Evolutionary conservation across 2,888 invertebrate species (phyloP), one percentile per base, ranked within the genome.

Genomic region (Sericinus montela): DNA sequence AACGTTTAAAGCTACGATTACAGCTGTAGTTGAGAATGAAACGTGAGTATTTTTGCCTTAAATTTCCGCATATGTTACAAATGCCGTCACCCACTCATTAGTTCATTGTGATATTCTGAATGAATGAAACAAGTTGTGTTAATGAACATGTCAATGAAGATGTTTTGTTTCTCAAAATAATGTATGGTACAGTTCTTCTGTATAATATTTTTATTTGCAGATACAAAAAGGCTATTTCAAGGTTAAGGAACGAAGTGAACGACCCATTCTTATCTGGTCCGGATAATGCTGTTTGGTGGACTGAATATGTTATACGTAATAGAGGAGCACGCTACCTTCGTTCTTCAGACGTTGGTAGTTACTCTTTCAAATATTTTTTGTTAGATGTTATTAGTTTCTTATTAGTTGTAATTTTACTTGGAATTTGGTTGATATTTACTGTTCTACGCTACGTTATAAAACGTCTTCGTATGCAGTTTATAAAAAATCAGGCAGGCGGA

Each of bases 261-360:
- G 74, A 81, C 51, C 70, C 77, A 1, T 46, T 75, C 1, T 61
- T 83, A 57, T 84, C 87, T 15, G 86, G 84, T 1, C 85, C 87
- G 1, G 89, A 90, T 34, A 76, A 78, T 39, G 89, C 90, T 0
- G 60, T 89, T 0, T 85, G 85, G 80, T 90, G 90, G 90, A 90
- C 90, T 1, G 90, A 91, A 51, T 90, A 90, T 56, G 80, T 90
- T 6, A 55, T 91, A 10, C 75, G 81, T 14, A 78, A 90, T 50
- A 66, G 75, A 15, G 87, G 87, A 0, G 85, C 89, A 0, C 67
- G 67, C 5, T 80, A 85, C 55, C 69, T 91, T 5, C 79, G 83
- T 9, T 83, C 89, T 7, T 72, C 88, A 10, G 73, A 70, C 1
- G 75, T 81, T 5, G 84, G 83, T 13, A 52, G 78, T 8, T 68